Conservation (phyloP, 2,888 invertebrate species). For the Lithophane ornitopus region DNA sequence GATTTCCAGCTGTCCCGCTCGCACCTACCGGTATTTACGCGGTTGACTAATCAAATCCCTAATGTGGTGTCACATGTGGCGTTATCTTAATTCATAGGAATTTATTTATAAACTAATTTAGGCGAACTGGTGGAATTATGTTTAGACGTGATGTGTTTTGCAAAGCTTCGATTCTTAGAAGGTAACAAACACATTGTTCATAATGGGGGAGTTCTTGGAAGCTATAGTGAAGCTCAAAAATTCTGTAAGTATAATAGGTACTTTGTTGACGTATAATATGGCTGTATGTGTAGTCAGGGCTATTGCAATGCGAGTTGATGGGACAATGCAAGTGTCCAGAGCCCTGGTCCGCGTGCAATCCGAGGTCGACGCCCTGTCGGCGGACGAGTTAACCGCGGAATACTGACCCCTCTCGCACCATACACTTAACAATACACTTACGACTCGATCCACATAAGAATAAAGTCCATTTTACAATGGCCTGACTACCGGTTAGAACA, state of each 20-base stretch:
- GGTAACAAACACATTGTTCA: slow-evolving; percentile 1
- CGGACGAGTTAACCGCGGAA: slow-evolving; percentile 82
- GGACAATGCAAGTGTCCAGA: slow-evolving; percentile 81
- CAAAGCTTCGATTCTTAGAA: slow-evolving; percentile 21
- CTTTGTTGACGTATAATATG: slow-evolving; percentile 18
- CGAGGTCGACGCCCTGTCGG: slow-evolving; percentile 82
- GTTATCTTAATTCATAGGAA: slow-evolving; percentile 54
- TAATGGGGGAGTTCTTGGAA: slow-evolving; percentile 25
- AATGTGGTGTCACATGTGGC: slow-evolving; percentile 39
- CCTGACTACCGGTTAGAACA: slow-evolving; percentile 61
- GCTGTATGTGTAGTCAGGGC: slow-evolving; percentile 70
- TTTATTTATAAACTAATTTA: slow-evolving; percentile 34
- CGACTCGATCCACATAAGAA: slow-evolving; percentile 68
- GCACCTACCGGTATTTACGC: slow-evolving; percentile 51
- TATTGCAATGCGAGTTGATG: slow-evolving; percentile 72
- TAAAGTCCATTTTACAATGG: slow-evolving; percentile 69
- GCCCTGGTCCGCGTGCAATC: slow-evolving; percentile 75
- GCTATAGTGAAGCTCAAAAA: slow-evolving; percentile 23
- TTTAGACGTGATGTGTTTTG: slow-evolving; percentile 12
- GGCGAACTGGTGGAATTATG: slow-evolving; percentile 6
- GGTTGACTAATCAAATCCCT: slow-evolving; percentile 61
- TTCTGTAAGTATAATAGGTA: not conserved
- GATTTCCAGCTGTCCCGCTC: slow-evolving; percentile 58
- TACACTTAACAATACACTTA: slow-evolving; percentile 69
- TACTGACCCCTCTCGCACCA: slow-evolving; percentile 82